A percentile compares a stretch with the other conserved stretches of the same genome.
phyloP scores from a whole-genome alignment of 2,888 invertebrate species.

The Tuta absoluta region DNA sequence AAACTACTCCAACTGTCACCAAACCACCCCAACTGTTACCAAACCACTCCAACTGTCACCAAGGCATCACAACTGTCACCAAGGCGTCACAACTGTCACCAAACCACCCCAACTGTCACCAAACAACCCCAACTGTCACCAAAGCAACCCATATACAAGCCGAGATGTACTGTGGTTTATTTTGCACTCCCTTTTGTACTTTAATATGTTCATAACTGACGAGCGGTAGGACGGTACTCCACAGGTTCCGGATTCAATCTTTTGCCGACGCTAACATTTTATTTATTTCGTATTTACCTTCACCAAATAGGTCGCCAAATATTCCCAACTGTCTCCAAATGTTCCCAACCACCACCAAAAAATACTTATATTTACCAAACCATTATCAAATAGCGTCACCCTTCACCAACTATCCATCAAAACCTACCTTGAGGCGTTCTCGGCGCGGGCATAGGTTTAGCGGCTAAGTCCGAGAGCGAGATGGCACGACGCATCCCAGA shows the following conservation, averaged over 20 bases:
- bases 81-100: not conserved
- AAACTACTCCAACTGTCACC: not conserved
- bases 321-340: not conserved
- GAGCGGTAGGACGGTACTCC: too few relatives aligned
- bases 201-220: too few relatives aligned
- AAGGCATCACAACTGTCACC: not conserved
- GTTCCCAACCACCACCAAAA: not conserved
- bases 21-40: not conserved
- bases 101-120: not conserved
- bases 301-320: too few relatives aligned
- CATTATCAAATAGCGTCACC: not conserved
- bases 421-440: slow-evolving; percentile 82
- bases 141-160: too few relatives aligned
- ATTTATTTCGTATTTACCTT: too few relatives aligned
- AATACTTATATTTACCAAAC: not conserved
- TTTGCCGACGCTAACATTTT: too few relatives aligned
- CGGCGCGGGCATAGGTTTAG: slow-evolving; percentile 83
- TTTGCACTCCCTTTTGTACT: too few relatives aligned
- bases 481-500: slow-evolving; percentile 89
- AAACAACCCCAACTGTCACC: not conserved
- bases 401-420: slow-evolving; percentile 51
- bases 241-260: too few relatives aligned
- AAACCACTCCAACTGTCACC: not conserved
- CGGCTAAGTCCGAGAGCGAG: slow-evolving; percentile 89
- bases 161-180: too few relatives aligned